Base-by-base conservation (phyloP, 1,140 invertebrate species). In the Gryon sp. region DNA sequence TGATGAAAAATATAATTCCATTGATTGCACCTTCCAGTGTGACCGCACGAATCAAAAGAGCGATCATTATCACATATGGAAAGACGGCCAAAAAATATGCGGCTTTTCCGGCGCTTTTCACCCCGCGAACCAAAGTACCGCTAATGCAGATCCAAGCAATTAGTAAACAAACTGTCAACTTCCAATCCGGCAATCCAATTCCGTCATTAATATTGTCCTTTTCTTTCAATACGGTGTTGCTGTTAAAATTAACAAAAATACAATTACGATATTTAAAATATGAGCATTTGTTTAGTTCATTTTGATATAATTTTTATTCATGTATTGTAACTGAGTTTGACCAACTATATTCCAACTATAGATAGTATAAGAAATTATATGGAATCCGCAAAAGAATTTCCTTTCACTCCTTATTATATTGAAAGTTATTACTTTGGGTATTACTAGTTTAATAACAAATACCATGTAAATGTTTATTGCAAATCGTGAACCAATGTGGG, bases 1-100 rank as follows among this genome's bases (percentile, higher is more conserved):
- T 89, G 28, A 94, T 87, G 75, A 94, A 94, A 84, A 92, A 95
- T 0, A 92, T 84, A 43, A 97, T 95, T n/a, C 96, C 95, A 38
- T 93, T 90, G 24, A 79, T 32, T 1, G 84, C 84, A 19, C 86
- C 80, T 26, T 82, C 83, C 41, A 86, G 28, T 2, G 91, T 91
- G 0, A 90, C 84, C 0, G 92, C 92, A 9, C 91, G 86, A 4
- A 91, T 84, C 8, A 94, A 83, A 9, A 93, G 79, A 7, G 90
- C 90, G 3, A 91, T 87, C 59, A 93, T 87, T 15, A 93, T 90
- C 4, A 93, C 82, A 80, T 93, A 93, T 2, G 92, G 92, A 73
- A 93, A 93, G 2, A 92, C 82, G 0, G 92, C 92, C 2, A 92
- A 90, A 76, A 92, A 92, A 66, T 93, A 92, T 2, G 91, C 89